phyloP scores from a whole-genome alignment of 2,888 invertebrate genomes.

The Noctua janthina region DNA sequence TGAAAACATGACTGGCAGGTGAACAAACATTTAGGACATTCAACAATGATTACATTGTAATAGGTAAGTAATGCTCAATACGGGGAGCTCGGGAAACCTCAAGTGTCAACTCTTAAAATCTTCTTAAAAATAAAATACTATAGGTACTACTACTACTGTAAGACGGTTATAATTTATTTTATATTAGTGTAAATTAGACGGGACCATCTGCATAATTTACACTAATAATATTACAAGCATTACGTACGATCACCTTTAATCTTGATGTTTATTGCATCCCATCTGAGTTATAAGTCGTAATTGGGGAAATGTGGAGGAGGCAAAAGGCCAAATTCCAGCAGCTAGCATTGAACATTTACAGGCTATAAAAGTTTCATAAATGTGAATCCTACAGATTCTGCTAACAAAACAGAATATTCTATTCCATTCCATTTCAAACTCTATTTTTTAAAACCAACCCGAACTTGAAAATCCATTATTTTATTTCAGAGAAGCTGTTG shows the following conservation, averaged over 20 bases:
- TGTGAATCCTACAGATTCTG: slow-evolving; percentile 25
- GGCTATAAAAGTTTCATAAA: slow-evolving; percentile 41
- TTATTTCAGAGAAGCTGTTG: slow-evolving; percentile 30
- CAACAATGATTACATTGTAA: background rate
- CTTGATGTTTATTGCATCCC: slow-evolving; percentile 34
- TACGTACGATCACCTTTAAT: slow-evolving; percentile 22
- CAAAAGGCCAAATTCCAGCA: slow-evolving; percentile 43
- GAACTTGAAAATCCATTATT: slow-evolving; percentile 15
- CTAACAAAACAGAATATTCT: slow-evolving; percentile 20
- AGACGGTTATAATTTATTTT: background rate
- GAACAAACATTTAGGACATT: background rate
- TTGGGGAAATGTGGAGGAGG: slow-evolving; percentile 21
- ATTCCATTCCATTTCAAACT: background rate
- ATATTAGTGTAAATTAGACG: background rate
- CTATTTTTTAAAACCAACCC: slow-evolving; percentile 4
- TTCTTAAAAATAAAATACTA: slow-evolving; percentile 1
- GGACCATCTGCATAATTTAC: slow-evolving; percentile 16
- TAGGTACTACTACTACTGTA: background rate
- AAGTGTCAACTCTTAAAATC: background rate
- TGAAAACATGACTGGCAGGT: background rate
- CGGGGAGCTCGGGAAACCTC: too few species aligned
- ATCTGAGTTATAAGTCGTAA: slow-evolving; percentile 36
- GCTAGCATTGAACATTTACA: slow-evolving; percentile 36
- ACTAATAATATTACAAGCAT: slow-evolving; percentile 14
- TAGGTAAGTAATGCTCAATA: background rate